Conservation (phyloP, 2,113 vertebrate genomes). For the Dryoscopus gambensis region DNA sequence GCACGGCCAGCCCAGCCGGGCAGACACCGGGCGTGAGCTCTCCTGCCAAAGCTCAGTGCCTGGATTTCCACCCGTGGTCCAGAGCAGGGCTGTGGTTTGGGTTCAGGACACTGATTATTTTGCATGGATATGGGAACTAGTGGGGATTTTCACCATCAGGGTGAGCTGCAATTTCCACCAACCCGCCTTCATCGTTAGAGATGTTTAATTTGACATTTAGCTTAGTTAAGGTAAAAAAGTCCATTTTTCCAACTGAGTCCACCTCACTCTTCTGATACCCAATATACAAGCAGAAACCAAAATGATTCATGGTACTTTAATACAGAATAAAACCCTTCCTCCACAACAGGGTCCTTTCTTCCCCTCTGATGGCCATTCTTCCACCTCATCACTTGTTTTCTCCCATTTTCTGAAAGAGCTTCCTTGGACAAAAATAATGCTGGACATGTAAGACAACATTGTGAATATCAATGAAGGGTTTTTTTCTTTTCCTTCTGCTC, state of each 20-base stretch:
- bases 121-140: neutral
- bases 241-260: neutral
- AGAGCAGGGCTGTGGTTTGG: neutral
- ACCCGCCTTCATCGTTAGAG: neutral
- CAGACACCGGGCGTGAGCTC: neutral
- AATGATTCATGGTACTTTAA: neutral
- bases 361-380: neutral
- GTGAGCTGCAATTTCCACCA: neutral
- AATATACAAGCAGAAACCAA: neutral
- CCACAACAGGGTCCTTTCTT: neutral
- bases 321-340: neutral
- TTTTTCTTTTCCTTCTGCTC: constrained; percentile 6
- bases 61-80: fast-evolving
- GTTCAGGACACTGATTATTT: neutral
- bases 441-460: constrained; percentile 12
- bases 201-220: neutral
- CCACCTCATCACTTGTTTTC: constrained; percentile 38
- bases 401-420: constrained; percentile 23
- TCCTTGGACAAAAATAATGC: constrained; percentile 30
- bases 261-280: neutral
- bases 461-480: constrained; percentile 62
- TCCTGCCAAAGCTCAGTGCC: neutral
- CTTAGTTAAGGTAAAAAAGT: neutral
- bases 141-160: neutral
- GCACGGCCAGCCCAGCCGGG: fast-evolving